Evolutionary conservation across 1,140 invertebrate species (phyloP).

Genomic region (Bathynomus jamesi): DNA sequence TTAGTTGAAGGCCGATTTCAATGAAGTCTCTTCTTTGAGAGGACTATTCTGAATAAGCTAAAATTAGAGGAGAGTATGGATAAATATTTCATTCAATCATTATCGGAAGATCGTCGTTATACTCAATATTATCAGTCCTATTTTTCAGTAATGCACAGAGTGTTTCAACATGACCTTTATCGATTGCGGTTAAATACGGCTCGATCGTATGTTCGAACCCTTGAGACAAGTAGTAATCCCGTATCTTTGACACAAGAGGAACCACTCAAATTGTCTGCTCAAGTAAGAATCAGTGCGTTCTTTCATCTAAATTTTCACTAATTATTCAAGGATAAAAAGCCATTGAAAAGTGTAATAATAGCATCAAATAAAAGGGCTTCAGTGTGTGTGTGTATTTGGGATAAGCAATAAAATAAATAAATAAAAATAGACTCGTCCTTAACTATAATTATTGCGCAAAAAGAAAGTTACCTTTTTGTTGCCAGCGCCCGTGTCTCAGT

Average conservation of each 20-base stretch:
- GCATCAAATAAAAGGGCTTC: conserved; percentile 2
- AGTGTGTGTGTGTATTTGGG: background rate
- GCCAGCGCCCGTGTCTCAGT: too few relatives aligned
- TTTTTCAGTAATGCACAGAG: conserved; percentile 71
- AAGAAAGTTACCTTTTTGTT: too few relatives aligned
- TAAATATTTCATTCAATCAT: too few relatives aligned
- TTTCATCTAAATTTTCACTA: conserved; percentile 7
- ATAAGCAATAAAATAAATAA: background rate
- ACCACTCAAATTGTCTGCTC: conserved; percentile 67
- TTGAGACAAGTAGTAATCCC: conserved; percentile 53
- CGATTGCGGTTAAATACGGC: conserved; percentile 66
- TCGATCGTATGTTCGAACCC: conserved; percentile 62
- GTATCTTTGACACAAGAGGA: conserved; percentile 53
- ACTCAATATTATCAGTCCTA: too few relatives aligned
- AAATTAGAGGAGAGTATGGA: too few relatives aligned
- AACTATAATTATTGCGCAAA: too few relatives aligned
- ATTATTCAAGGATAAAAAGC: background rate
- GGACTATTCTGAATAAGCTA: too few relatives aligned
- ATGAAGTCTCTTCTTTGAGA: too few relatives aligned
- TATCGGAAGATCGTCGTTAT: too few relatives aligned
- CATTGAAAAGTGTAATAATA: background rate
- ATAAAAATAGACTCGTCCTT: too few relatives aligned
- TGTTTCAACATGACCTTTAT: conserved; percentile 79
- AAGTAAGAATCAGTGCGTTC: conserved; percentile 48
- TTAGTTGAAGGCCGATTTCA: too few relatives aligned